Evolutionary conservation across 2,113 vertebrate species (phyloP), one percentile per base, ranked within the genome.

Genomic region (Kryptolebias marmoratus): DNA sequence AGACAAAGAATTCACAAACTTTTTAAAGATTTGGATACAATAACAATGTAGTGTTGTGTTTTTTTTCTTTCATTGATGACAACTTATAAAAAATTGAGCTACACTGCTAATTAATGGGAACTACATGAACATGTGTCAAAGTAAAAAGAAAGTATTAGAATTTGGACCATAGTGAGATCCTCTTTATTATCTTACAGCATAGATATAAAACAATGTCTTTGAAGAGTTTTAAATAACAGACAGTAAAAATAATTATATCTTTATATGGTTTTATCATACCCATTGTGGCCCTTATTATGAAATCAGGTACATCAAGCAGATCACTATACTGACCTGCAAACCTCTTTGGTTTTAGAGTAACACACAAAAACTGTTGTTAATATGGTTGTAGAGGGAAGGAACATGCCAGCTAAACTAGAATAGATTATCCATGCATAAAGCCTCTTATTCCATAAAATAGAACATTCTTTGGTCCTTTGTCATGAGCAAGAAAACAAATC

Each of bases 381-480:
- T 16, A 11, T 50, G 61, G 32, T 18, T 1, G 22, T 45, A 2
- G 31, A 63, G 2, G n/a, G 56, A 74, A 22, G 9, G 50, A 56
- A 72, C 36, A 36, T 63, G 32, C 22, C 48, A 50, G 31, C 49
- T 55, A 31, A 8, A 39, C 30, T 39, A 47, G n/a, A 58, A 28
- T 31, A 61, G 62, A 55, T 64, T 50, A 32, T 71, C 62, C 4
- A 2, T 16, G 44, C 11, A 22, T 18, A 27, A n/a, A 4, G 31
- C 39, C 10, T 68, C 47, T 27, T 53, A 68, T 69, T 71, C 16
- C 52, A 0, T 71, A 39, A 30, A 36, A 75, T 39, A 27, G 52
- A 68, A 81, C 76, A 80, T 82, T 82, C 73, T 86, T 89, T 89
- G 88, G 88, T 88, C 83, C 75, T 76, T 74, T 77, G 84, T 73